Base-by-base conservation (phyloP, 2,797 vertebrate genomes). In the Artibeus lituratus region DNA sequence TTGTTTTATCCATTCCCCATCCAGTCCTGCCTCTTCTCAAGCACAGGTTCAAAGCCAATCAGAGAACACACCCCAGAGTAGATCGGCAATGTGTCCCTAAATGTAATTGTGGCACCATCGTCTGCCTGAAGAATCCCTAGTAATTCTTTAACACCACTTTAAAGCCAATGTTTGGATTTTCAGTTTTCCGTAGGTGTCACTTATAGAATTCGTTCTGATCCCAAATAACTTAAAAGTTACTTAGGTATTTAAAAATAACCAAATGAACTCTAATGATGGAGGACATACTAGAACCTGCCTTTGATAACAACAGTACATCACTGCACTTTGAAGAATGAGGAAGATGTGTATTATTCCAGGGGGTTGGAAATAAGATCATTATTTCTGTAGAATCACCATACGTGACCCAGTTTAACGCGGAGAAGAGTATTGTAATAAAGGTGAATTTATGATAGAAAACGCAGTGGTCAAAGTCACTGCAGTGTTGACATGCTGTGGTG, bases 381-480 rank as follows among this genome's bases (percentile, higher is more conserved):
- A 90, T 80, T 91, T 89, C 88, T 87, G 47, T 78, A 85, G 70
- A 90, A 72, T 76, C 47, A 90, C 37, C 55, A 19, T 70, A 87
- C 62, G 26, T 47, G 72, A 57, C 44, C 14, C 69, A 90, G 76
- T 57, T 76, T 74, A 91, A 88, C 55, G 29, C 35, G 44, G 1
- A 55, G 24, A 90, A 77, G 35, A 90, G 14, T 49, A 65, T 47
- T 80, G 85, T 70, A 95, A 88, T 74, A 73, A 26, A 69, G 49
- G 85, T 26, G 35, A 94, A 47, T 76, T 94, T 57, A 85, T 80
- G 73, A 93, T 87, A 32, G 69, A 87, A 93, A 96, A 91, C 51
- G 59, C 42, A 86, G 62, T 29, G 59, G 35, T 14, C 26, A 92
- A 32, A n/a, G 77, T 65, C 57, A 78, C 59, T 83, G 49, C 49